phyloP scores from a whole-genome alignment of 2,888 invertebrate species.

The Crematogaster levior region DNA sequence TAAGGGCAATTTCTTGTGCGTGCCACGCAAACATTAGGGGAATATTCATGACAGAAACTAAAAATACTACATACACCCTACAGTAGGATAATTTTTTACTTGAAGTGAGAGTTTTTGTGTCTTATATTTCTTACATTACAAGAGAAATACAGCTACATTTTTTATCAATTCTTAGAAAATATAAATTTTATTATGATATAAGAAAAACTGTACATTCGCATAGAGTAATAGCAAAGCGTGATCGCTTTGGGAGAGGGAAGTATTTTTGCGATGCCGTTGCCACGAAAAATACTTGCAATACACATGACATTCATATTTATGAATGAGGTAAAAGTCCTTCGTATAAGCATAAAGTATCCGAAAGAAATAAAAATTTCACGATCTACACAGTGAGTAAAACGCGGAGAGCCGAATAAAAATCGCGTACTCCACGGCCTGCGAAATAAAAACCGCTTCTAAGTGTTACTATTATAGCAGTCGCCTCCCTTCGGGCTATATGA shows the following conservation, averaged over 20 bases:
- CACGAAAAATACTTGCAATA: constrained; percentile 26
- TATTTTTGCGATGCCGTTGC: constrained; percentile 16
- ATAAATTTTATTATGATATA: neutral
- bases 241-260: neutral
- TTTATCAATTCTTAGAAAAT: constrained; percentile 10
- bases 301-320: constrained; percentile 18
- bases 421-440: constrained; percentile 9
- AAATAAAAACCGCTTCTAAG: constrained; percentile 48
- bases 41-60: neutral
- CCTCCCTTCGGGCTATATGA: constrained; percentile 24
- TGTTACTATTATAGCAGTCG: constrained; percentile 39
- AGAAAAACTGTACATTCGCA: constrained; percentile 12
- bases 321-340: neutral
- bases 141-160: neutral
- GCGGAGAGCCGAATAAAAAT: constrained; percentile 42
- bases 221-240: neutral
- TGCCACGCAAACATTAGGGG: constrained; percentile 6
- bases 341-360: constrained; percentile 11
- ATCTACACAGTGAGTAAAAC: constrained; percentile 21
- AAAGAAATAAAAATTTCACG: constrained; percentile 43
- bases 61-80: neutral
- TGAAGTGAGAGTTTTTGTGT: neutral
- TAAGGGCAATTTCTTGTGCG: constrained; percentile 31
- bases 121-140: neutral
- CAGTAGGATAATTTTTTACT: neutral